Conservation (phyloP, 2,888 invertebrate genomes). For the Corythucha ciliata region DNA sequence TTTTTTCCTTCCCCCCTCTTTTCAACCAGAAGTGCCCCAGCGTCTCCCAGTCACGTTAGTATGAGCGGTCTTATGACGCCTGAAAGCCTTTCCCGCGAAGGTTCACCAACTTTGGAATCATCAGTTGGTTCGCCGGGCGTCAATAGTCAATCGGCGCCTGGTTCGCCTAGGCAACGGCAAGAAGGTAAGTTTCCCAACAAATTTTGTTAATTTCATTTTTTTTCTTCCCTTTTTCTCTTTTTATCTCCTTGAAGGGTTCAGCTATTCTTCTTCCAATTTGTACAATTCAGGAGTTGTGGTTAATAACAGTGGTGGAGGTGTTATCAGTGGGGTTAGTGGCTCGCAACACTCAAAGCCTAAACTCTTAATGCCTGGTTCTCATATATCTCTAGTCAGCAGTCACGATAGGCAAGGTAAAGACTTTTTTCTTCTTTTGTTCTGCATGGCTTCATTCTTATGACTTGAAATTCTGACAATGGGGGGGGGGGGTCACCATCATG, state of each 20-base stretch:
- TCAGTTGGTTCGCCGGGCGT: conserved; percentile 41
- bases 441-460: too few relatives aligned
- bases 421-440: too few relatives aligned
- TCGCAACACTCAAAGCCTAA: conserved; percentile 16
- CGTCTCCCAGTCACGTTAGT: conserved; percentile 86
- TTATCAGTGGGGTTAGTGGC: conserved; percentile 1
- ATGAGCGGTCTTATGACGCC: conserved; percentile 77
- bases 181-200: conserved; percentile 22
- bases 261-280: not conserved
- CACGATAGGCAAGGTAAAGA: conserved; percentile 20
- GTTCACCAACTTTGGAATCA: conserved; percentile 69
- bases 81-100: conserved; percentile 78
- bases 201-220: not conserved
- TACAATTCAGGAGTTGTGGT: conserved; percentile 14
- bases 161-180: conserved; percentile 48
- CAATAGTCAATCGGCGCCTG: conserved; percentile 54
- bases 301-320: conserved; percentile 19
- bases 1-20: too few relatives aligned
- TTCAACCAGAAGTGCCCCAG: conserved; percentile 72
- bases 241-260: not conserved
- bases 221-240: not conserved
- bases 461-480: too few relatives aligned
- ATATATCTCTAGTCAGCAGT: conserved; percentile 19
- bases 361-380: conserved; percentile 11
- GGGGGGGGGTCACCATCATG: too few relatives aligned